Conservation (phyloP, 1,140 invertebrate genomes). For the Druon quercuslanigerum region DNA sequence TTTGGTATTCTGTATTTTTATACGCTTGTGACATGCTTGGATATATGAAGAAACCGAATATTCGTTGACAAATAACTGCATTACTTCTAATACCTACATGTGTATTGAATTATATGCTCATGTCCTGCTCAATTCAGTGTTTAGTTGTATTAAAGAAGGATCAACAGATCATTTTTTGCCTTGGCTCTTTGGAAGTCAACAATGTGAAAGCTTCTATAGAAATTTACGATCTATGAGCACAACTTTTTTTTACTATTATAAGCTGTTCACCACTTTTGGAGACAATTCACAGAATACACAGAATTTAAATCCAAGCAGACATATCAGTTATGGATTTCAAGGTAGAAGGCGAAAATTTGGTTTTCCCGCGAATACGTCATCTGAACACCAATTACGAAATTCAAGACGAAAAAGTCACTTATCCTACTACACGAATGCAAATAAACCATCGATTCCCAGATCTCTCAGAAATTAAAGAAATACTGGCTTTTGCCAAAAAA, state of each 20-base stretch:
- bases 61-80: too few species aligned
- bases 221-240: conserved; percentile 36
- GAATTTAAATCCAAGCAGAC: not conserved
- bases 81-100: too few species aligned
- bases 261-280: conserved; percentile 31
- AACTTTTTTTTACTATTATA: conserved; percentile 39
- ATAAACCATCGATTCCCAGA: conserved; percentile 31
- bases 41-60: too few species aligned
- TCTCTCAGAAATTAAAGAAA: conserved; percentile 13
- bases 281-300: not conserved
- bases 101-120: too few species aligned
- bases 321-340: conserved; percentile 34
- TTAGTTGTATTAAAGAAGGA: too few species aligned
- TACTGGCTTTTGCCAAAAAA: conserved; percentile 32
- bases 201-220: conserved; percentile 21
- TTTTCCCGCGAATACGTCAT: conserved; percentile 40
- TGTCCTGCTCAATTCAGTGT: too few species aligned
- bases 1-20: too few species aligned
- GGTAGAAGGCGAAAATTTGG: conserved; percentile 24
- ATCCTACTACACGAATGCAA: conserved; percentile 35
- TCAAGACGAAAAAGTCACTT: conserved; percentile 40
- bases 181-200: conserved; percentile 35
- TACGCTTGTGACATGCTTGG: too few species aligned
- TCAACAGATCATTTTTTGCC: too few species aligned
- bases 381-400: conserved; percentile 44